Percentiles rank a stretch among this genome's conserved stretches.
phyloP scores from a whole-genome alignment of 1,140 invertebrate genomes.

The Drosophila rufa region DNA sequence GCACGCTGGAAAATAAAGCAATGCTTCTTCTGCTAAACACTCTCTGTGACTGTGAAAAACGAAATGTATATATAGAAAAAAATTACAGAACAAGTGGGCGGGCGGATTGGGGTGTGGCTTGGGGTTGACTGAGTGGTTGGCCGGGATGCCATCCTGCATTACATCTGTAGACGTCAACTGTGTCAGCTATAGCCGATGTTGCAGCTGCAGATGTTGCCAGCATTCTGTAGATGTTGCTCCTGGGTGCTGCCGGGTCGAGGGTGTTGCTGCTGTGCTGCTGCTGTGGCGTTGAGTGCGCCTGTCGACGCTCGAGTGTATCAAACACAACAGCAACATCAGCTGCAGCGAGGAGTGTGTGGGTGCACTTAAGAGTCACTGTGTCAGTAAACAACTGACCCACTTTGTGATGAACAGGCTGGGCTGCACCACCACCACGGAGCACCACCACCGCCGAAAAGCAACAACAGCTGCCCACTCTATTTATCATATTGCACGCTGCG shows the following conservation, averaged over 20 bases:
- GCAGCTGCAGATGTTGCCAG: constrained; percentile 31
- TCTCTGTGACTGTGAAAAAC: constrained; percentile 37
- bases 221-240: constrained; percentile 21
- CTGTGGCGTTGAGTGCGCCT: constrained; percentile 70
- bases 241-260: constrained; percentile 11
- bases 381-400: constrained; percentile 82
- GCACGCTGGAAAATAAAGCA: constrained; percentile 40
- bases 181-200: constrained; percentile 58
- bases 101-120: constrained; percentile 18
- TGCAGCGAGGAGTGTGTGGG: constrained; percentile 52
- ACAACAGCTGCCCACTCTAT: constrained; percentile 45
- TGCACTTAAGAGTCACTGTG: constrained; percentile 81
- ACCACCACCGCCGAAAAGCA: constrained; percentile 31
- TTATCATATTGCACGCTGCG: constrained; percentile 52
- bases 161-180: constrained; percentile 78
- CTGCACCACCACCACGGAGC: constrained; percentile 40
- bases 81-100: constrained; percentile 13
- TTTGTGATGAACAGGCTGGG: constrained; percentile 69
- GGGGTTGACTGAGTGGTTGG: constrained; percentile 74
- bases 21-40: constrained; percentile 67
- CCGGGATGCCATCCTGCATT: constrained; percentile 63
- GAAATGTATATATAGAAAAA: constrained; percentile 61
- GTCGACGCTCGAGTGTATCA: constrained; percentile 81
- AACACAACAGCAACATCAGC: constrained; percentile 71
- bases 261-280: constrained; percentile 41